Percentiles rank a stretch among this genome's conserved stretches.
These are phyloP conservation scores for Cheirogaleus medius DNA, from an alignment of 2,113 vertebrate species.

Conservation along the genomic window DNA sequence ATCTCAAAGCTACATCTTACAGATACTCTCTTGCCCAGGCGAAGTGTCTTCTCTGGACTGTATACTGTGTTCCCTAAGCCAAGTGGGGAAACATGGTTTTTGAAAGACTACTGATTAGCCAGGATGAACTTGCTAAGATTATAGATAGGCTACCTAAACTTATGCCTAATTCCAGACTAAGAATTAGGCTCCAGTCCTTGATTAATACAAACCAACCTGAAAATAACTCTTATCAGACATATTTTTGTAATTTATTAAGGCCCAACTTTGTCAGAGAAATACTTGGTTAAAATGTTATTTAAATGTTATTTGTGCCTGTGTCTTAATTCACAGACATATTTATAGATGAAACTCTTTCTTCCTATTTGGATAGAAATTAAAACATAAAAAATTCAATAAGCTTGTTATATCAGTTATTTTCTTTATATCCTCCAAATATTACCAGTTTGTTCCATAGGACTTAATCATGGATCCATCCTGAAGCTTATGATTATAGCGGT, in stretches of 20 bases:
- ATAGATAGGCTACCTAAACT: background rate
- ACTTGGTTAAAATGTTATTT: background rate
- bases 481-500: conserved; percentile 5
- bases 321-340: conserved; percentile 1
- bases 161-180: background rate
- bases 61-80: background rate
- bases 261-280: background rate
- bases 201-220: background rate
- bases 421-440: background rate
- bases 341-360: background rate
- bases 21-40: background rate
- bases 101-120: background rate
- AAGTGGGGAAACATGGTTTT: background rate
- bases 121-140: background rate
- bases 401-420: background rate
- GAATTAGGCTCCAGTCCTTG: background rate
- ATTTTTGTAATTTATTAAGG: background rate
- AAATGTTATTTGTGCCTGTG: background rate
- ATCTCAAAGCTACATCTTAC: background rate
- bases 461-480: conserved; percentile 9
- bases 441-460: background rate
- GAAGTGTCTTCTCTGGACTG: background rate
- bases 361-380: conserved; percentile 2
- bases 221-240: background rate
- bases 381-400: background rate